Evolutionary conservation across 2,888 invertebrate genomes (phyloP).

Genomic region (Tiliacea aurago): DNA sequence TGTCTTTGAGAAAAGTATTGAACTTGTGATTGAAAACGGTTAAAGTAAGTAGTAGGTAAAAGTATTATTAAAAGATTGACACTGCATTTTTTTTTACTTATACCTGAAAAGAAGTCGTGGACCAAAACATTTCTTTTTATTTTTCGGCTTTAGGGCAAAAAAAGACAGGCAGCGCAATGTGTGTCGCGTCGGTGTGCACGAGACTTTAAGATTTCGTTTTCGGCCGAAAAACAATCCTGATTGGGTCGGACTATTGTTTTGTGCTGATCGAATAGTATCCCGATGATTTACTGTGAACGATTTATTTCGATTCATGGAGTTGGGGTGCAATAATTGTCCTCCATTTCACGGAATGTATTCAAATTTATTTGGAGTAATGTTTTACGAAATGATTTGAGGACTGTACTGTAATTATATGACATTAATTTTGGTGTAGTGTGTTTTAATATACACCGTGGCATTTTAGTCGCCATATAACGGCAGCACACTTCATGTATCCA

Average conservation of each 20-base stretch:
- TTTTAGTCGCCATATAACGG: too few relatives aligned
- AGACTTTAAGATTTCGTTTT: too few relatives aligned
- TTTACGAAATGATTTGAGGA: background rate
- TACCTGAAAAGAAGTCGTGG: too few relatives aligned
- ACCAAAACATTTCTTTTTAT: background rate
- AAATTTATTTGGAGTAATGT: slow-evolving; percentile 22
- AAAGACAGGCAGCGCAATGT: too few relatives aligned
- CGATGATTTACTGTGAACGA: slow-evolving; percentile 46
- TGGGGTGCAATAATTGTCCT: slow-evolving; percentile 11
- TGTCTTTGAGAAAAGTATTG: too few relatives aligned
- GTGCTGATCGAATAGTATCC: slow-evolving; percentile 24
- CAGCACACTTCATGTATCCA: too few relatives aligned
- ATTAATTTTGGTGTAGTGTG: background rate
- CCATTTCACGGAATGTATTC: background rate
- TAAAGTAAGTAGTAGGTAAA: too few relatives aligned
- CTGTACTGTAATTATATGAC: background rate
- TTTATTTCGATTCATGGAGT: slow-evolving; percentile 32
- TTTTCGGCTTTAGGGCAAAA: background rate
- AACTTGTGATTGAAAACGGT: too few relatives aligned
- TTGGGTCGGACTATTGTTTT: slow-evolving; percentile 11
- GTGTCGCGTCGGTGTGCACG: too few relatives aligned
- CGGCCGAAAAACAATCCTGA: background rate
- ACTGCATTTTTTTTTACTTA: background rate
- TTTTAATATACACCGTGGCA: too few relatives aligned
- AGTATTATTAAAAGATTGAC: background rate